Conservation (phyloP, 2,113 vertebrate genomes). For the Phyllostomus hastatus region DNA sequence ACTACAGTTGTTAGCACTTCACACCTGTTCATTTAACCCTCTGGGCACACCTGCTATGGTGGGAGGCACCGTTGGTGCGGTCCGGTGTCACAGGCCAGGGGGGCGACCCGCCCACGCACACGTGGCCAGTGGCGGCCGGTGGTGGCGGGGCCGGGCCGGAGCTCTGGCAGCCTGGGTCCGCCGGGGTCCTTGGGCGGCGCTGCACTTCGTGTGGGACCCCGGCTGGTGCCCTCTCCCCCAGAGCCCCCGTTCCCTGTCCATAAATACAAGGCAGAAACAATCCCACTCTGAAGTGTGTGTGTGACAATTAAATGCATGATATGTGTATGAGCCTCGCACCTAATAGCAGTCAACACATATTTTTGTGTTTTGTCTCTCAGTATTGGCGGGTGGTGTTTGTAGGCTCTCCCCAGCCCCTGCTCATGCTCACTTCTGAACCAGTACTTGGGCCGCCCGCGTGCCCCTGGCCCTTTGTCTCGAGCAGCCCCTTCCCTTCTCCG, state of each 20-base stretch:
- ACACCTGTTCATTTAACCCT: background rate
- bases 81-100: background rate
- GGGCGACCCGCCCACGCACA: fast-evolving
- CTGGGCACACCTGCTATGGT: background rate
- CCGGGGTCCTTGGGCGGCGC: too few relatives aligned
- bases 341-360: background rate
- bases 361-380: background rate
- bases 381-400: background rate
- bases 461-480: background rate
- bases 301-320: background rate
- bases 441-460: background rate
- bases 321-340: background rate
- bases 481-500: background rate
- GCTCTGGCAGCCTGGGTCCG: background rate
- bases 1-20: background rate
- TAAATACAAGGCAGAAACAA: background rate
- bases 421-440: background rate
- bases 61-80: background rate
- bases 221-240: background rate
- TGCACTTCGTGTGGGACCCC: background rate
- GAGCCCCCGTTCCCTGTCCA: background rate
- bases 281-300: background rate
- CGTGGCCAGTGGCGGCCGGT: too few relatives aligned
- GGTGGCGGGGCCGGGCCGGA: background rate
- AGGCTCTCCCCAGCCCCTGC: background rate